phyloP scores from a whole-genome alignment of 2,888 invertebrate genomes.

The Brachyopa scutellaris region DNA sequence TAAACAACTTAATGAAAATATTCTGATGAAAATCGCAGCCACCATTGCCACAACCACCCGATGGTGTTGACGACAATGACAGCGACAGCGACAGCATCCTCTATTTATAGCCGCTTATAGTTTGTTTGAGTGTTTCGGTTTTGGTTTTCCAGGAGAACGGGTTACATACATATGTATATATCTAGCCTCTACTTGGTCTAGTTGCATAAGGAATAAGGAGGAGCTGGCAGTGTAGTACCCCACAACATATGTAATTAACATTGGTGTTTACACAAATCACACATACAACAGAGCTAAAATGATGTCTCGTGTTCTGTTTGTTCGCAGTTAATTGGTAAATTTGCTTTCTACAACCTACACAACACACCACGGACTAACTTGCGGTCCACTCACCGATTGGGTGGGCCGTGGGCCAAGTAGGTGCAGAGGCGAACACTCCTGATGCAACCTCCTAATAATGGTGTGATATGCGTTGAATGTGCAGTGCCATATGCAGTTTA shows the following conservation, averaged over 20 bases:
- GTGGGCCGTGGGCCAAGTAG: constrained; percentile 46
- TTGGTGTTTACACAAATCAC: constrained; percentile 72
- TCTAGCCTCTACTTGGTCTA: neutral
- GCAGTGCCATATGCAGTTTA: constrained; percentile 68
- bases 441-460: constrained; percentile 28
- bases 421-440: neutral
- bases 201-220: too few species aligned
- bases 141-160: constrained; percentile 13
- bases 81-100: constrained; percentile 37
- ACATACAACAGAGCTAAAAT: constrained; percentile 61
- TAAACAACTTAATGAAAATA: constrained; percentile 38
- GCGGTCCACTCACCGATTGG: constrained; percentile 65
- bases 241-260: constrained; percentile 70
- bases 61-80: constrained; percentile 33
- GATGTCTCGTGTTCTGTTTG: constrained; percentile 71
- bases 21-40: constrained; percentile 6
- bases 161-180: too few species aligned
- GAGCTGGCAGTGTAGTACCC: constrained; percentile 15
- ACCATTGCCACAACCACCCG: constrained; percentile 33
- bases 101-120: constrained; percentile 63
- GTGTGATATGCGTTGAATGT: neutral
- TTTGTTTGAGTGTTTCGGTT: constrained; percentile 65
- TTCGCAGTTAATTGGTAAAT: constrained; percentile 72
- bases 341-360: constrained; percentile 68
- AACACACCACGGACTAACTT: constrained; percentile 67